A percentile compares a stretch with the other conserved stretches of the same genome.
phyloP scores from a whole-genome alignment of 2,888 invertebrate species.

The Adineta ricciae region DNA sequence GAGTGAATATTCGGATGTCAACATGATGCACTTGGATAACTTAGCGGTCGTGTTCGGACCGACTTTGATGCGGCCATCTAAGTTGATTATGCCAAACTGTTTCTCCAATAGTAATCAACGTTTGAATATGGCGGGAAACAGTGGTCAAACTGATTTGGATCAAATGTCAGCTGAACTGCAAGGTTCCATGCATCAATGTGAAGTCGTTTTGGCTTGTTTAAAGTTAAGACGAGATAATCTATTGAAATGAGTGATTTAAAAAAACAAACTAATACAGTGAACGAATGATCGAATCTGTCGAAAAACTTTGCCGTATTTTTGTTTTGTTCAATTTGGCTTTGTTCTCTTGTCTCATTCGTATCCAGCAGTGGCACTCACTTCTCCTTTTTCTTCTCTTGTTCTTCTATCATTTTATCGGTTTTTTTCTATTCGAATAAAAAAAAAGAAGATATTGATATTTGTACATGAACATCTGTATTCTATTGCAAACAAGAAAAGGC shows the following conservation, averaged over 20 bases:
- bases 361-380: neutral
- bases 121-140: neutral
- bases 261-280: neutral
- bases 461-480: neutral
- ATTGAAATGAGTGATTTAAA: neutral
- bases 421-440: neutral
- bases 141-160: neutral
- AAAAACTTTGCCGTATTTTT: neutral
- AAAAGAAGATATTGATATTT: neutral
- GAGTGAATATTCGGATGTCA: slow-evolving; percentile 64
- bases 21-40: slow-evolving; percentile 86
- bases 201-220: slow-evolving; percentile 2
- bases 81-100: slow-evolving; percentile 42
- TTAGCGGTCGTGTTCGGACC: slow-evolving; percentile 86
- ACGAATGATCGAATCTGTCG: neutral
- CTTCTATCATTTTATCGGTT: too few relatives aligned
- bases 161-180: slow-evolving; percentile 5
- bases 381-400: neutral
- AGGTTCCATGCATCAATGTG: neutral
- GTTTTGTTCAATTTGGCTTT: neutral
- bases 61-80: slow-evolving; percentile 60
- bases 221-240: neutral
- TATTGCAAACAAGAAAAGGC: too few relatives aligned
- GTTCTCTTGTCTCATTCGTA: neutral
- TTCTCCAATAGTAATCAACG: neutral